A percentile compares a stretch with the other conserved stretches of the same genome.
Conservation (phyloP, 2,797 vertebrate species). For the Takifugu ocellatus region DNA sequence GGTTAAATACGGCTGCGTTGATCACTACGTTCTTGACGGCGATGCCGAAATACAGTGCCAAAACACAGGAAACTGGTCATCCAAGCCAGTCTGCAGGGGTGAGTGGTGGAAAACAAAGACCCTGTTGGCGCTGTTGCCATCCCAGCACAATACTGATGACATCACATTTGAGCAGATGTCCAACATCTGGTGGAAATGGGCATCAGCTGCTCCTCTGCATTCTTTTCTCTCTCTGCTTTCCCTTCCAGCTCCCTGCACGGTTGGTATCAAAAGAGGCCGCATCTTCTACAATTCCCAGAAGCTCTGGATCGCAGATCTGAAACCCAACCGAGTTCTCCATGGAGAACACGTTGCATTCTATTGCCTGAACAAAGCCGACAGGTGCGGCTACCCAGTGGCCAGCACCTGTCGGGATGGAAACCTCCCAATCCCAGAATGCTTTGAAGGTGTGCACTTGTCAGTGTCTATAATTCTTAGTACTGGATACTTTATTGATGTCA, state of each 20-base stretch:
- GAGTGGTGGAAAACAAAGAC: slow-evolving; percentile 23
- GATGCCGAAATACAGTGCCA: slow-evolving; percentile 73
- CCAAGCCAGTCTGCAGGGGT: slow-evolving; percentile 83
- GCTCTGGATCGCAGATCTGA: slow-evolving; percentile 77
- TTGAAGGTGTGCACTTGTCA: slow-evolving; percentile 73
- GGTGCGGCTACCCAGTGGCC: slow-evolving; percentile 80
- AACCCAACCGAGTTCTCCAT: slow-evolving; percentile 80
- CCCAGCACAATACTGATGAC: too few species aligned
- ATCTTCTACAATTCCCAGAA: slow-evolving; percentile 80
- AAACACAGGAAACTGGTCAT: slow-evolving; percentile 83
- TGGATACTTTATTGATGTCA: neutral
- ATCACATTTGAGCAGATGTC: neutral
- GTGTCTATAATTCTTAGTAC: neutral
- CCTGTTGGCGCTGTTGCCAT: neutral
- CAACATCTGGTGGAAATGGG: too few species aligned
- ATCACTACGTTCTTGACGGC: slow-evolving; percentile 76
- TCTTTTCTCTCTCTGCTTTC: neutral
- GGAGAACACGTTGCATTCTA: slow-evolving; percentile 80
- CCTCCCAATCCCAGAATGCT: slow-evolving; percentile 81
- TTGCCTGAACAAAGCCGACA: slow-evolving; percentile 80
- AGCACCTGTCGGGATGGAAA: slow-evolving; percentile 78
- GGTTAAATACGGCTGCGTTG: slow-evolving; percentile 81
- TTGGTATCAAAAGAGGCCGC: slow-evolving; percentile 80
- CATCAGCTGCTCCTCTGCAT: too few species aligned
- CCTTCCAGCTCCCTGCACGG: slow-evolving; percentile 79